A percentile compares a stretch with the other conserved stretches of the same genome.
phyloP scores from a whole-genome alignment of 2,113 vertebrate genomes.

The Pleuronectes platessa region DNA sequence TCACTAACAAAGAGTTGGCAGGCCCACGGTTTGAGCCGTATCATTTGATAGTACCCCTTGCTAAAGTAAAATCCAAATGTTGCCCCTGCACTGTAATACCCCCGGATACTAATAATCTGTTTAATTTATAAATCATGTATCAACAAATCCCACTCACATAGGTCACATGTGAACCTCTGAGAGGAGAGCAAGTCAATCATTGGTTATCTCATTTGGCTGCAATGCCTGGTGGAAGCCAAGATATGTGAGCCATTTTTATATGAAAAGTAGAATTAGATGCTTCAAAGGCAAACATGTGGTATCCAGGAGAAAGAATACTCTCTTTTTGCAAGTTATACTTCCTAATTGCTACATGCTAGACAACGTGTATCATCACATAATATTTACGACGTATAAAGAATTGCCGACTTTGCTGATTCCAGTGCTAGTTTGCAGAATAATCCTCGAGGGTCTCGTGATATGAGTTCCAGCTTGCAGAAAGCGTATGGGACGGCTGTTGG shows the following conservation, averaged over 20 bases:
- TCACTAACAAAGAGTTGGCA: slow-evolving; percentile 34
- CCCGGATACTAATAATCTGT: slow-evolving; percentile 51
- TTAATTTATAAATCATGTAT: slow-evolving; percentile 44
- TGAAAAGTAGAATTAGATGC: slow-evolving; percentile 41
- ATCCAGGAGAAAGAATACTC: slow-evolving; percentile 10
- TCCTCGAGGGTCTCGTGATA: slow-evolving; percentile 2
- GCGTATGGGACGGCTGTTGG: background rate
- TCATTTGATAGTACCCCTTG: slow-evolving; percentile 20
- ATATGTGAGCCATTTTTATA: slow-evolving; percentile 47
- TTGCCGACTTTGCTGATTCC: too few species aligned
- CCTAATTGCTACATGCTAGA: background rate
- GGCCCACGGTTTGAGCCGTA: slow-evolving; percentile 1
- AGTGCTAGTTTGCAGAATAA: slow-evolving; percentile 9
- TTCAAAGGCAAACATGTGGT: slow-evolving; percentile 51
- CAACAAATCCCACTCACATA: slow-evolving; percentile 51
- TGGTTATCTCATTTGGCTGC: slow-evolving; percentile 58
- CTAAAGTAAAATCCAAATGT: slow-evolving; percentile 14
- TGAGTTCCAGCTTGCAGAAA: slow-evolving; percentile 11
- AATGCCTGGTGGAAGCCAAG: slow-evolving; percentile 49
- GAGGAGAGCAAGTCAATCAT: slow-evolving; percentile 58
- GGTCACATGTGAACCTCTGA: slow-evolving; percentile 50
- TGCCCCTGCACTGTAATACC: slow-evolving; percentile 21
- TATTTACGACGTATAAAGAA: background rate
- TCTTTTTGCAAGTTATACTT: background rate
- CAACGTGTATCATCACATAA: background rate